These are phyloP conservation scores for Hirtodrosophila histrioides DNA, from an alignment of 2,888 invertebrate genomes.

Conservation along the genomic window DNA sequence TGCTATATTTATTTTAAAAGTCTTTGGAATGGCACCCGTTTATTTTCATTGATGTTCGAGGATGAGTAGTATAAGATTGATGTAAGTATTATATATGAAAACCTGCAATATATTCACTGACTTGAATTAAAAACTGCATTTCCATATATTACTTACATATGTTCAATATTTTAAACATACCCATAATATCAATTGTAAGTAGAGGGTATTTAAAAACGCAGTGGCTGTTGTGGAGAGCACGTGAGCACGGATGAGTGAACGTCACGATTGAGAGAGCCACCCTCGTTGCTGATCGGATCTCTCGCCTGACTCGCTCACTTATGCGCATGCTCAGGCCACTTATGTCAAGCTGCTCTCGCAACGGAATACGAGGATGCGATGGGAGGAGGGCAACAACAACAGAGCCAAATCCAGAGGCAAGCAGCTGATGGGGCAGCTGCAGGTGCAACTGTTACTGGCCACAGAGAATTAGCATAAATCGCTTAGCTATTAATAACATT, in stretches of 20 bases:
- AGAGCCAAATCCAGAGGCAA: neutral
- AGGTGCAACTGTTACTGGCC: conserved; percentile 12
- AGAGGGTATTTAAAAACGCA: conserved; percentile 33
- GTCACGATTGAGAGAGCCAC: conserved; percentile 44
- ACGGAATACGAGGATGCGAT: conserved; percentile 11
- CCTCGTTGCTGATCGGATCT: conserved; percentile 44
- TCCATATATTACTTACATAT: neutral
- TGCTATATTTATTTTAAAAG: too few species aligned
- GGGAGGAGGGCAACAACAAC: neutral
- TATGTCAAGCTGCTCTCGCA: neutral
- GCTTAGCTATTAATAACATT: conserved; percentile 32
- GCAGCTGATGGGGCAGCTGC: conserved; percentile 11
- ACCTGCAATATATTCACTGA: too few species aligned
- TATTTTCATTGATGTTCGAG: too few species aligned
- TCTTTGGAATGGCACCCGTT: too few species aligned
- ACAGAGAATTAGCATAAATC: conserved; percentile 5
- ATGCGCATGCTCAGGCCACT: neutral
- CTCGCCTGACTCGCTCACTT: conserved; percentile 8
- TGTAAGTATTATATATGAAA: too few species aligned
- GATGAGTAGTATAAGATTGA: too few species aligned
- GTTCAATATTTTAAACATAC: neutral
- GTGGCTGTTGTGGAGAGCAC: conserved; percentile 41
- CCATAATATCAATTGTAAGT: neutral
- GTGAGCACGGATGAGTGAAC: conserved; percentile 44
- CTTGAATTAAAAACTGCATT: too few species aligned